Base-by-base conservation (phyloP, 2,797 vertebrate species). In the Crocidura indochinensis region DNA sequence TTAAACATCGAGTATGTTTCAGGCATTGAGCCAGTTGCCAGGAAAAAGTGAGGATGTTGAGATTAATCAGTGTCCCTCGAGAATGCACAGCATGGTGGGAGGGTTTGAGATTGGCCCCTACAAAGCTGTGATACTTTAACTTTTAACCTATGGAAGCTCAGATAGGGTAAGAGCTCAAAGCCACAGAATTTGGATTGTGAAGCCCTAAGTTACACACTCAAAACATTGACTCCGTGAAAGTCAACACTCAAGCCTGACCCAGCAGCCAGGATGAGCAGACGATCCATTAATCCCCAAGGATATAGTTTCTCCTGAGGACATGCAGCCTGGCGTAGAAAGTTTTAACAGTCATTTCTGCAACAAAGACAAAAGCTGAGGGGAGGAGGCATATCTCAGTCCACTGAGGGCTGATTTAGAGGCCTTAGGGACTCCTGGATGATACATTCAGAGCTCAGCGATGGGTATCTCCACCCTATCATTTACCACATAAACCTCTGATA, bases 381-480 rank as follows among this genome's bases (percentile, higher is more conserved):
- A 46, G 11, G 47, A 3, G 7, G 49, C 26, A 1, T 31, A 27
- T 15, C 71, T 29, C 68, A 53, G 19, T n/a, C 49, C 53, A 51
- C 0, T 60, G 22, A 26, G 24, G 17, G 46, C n/a, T 56, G 64
- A 22, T 9, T 9, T 51, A 38, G 20, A 2, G 53, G 31, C 53
- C 68, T 38, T 17, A 53, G 51, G 47, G 53, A 22, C 38, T 84
- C n/a, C 53, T 24, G 4, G 1, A 12, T 69, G 68, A 64, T 44
- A 69, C 29, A 56, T 29, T 67, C 46, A 83, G 20, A 79, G 60
- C 14, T 83, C 71, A 68, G 53, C 10, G 76, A 51, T 60, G 47
- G 22, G 46, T 85, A 29, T 85, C 67, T 83, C 69, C 44, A 78
- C 10, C 77, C 8, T 87, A 31, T 19, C 51, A 47, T 60, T 83